Base-by-base conservation (phyloP, 2,113 vertebrate species). In the Trinectes maculatus region DNA sequence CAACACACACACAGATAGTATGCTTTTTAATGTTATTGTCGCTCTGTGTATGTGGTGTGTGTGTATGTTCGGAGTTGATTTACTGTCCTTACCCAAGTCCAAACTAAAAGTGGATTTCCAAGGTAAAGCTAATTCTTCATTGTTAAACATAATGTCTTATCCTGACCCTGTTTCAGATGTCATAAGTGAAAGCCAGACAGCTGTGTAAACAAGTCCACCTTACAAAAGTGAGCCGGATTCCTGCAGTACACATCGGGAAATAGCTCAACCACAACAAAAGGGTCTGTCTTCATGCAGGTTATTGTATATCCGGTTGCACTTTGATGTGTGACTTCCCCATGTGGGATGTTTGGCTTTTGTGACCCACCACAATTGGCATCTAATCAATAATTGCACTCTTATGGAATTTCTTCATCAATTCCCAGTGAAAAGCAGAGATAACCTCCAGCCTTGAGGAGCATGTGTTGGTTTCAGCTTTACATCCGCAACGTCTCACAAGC, bases 401-500 rank as follows among this genome's bases (percentile, higher is more conserved):
- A 58, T n/a, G 58, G 82, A 79, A 89, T 89, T 84, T 85, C 58
- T 84, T 60, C 76, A 88, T 85, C 87, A 84, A 79, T 92, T 89
- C 77, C 56, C 60, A 57, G 72, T 66, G 67, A 80, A 87, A 82
- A 77, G 79, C 48, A 53, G 28, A 83, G 62, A 76, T 77, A 84
- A 57, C 28, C 48, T 15, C 59, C 59, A 83, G 69, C 84, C 79
- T 84, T 86, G 83, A 83, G 72, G 52, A 63, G 69, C n/a, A 52
- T 49, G 40, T 44, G 33, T 34, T 22, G n/a, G 33, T 22, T 19
- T 66, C 42, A 39, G 44, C 18, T 1, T 21, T 8, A 19, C 37
- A 31, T 31, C 29, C 34, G 8, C n/a, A 2, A 1, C n/a, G 31
- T 42, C 58, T 72, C 11, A 64, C 40, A 74, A 36, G 8, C 18